These are phyloP conservation scores for Labia minor DNA, from an alignment of 2,888 invertebrate species.

Conservation along the genomic window DNA sequence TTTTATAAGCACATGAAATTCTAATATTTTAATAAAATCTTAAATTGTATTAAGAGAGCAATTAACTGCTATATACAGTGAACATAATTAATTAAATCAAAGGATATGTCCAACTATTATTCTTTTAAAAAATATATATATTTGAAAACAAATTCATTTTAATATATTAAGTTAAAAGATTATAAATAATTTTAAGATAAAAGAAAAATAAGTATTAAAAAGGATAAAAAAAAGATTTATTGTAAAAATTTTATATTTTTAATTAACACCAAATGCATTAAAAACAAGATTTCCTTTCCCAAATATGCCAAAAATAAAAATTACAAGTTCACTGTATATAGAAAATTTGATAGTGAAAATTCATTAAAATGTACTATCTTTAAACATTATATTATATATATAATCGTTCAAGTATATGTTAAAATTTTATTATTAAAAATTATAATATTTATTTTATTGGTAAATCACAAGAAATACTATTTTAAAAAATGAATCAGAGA, in stretches of 20 bases:
- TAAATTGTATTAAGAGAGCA: too few relatives aligned
- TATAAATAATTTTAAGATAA: too few relatives aligned
- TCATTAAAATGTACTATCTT: background rate
- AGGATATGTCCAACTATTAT: too few relatives aligned
- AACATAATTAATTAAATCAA: too few relatives aligned
- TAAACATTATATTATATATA: background rate
- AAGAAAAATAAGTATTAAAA: background rate
- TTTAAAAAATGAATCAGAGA: conserved; percentile 4
- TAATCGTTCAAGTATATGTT: background rate
- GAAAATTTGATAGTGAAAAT: background rate
- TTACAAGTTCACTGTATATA: background rate
- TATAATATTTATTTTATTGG: background rate
- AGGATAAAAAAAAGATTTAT: background rate
- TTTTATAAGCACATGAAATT: too few relatives aligned
- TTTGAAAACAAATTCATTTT: too few relatives aligned
- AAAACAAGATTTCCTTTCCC: background rate
- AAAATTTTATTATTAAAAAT: background rate
- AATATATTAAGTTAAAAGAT: too few relatives aligned
- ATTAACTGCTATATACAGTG: too few relatives aligned
- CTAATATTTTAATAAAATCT: too few relatives aligned
- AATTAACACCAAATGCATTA: too few relatives aligned
- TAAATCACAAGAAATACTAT: background rate
- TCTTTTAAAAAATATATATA: too few relatives aligned
- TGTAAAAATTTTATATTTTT: background rate
- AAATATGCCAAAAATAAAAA: background rate